Base-by-base conservation (phyloP, 2,797 vertebrate species). In the Etheostoma nigrum region DNA sequence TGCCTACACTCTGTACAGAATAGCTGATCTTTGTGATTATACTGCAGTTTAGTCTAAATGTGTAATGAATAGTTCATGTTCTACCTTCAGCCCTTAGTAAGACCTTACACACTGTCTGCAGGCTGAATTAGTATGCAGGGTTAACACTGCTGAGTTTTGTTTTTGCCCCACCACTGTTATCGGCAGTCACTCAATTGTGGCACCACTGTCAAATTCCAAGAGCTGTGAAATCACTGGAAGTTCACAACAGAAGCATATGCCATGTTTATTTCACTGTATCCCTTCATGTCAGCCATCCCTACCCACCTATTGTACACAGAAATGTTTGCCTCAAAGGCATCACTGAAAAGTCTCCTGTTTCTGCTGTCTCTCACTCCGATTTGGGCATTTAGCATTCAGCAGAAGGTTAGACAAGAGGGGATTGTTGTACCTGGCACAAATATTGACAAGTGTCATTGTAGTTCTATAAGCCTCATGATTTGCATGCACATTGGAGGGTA, bases 251-350 rank as follows among this genome's bases (percentile, higher is more conserved):
- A 88, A 75, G 79, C 86, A 84, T 83, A 82, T 91, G 89, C 87
- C 86, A 86, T 91, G 91, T 94, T 94, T 92, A 91, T 89, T 93
- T 91, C 85, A 90, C 84, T 93, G 85, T 82, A 86, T 85, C 79
- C 66, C 72, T 86, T 81, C 82, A 78, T 76, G 78, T 76, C 81
- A 85, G 70, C 68, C 77, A 85, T 87, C 74, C 76, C 55, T 72
- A 75, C 69, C 83, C 83, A 86, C 82, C 84, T 69, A 85, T 91
- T 89, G 76, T 85, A 72, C 44, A 70, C 74, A 82, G 78, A 84
- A 88, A 84, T 81, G 72, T 90, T 91, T 89, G 79, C 85, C 86
- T 93, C 86, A 89, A 81, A 94, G 89, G 84, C 85, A 88, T 88
- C 83, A 15, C 75, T 73, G 67, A 84, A 83, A 82, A 81, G 81